Conservation (phyloP, 2,113 vertebrate species). For the Bothrops jararaca region DNA sequence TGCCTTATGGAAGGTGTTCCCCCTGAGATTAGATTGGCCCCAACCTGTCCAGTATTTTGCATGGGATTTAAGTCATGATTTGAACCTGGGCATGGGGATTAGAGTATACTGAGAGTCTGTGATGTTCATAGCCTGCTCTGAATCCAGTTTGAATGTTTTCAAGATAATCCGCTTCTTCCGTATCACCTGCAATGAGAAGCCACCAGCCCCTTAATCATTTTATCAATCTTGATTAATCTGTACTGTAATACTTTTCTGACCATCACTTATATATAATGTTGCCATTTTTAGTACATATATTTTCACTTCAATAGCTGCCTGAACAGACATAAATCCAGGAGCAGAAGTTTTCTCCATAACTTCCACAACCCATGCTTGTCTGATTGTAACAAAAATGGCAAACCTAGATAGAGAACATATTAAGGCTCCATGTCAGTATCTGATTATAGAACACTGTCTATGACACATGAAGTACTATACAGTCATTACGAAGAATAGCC, state of each 20-base stretch:
- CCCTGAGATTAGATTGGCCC: not conserved
- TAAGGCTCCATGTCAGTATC: not conserved
- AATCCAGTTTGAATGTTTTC: not conserved
- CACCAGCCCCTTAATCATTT: not conserved
- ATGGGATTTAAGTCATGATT: not conserved
- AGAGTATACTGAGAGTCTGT: not conserved
- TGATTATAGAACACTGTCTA: not conserved
- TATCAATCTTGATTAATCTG: not conserved
- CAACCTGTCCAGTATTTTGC: not conserved
- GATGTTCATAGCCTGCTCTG: not conserved
- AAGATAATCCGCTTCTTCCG: not conserved
- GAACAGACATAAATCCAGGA: not conserved
- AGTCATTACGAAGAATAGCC: not conserved
- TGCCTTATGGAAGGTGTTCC: not conserved
- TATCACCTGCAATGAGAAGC: not conserved
- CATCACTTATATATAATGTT: not conserved
- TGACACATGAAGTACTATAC: not conserved
- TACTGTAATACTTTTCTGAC: not conserved
- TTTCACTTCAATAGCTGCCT: not conserved
- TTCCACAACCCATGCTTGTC: not conserved
- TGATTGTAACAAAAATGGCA: not conserved
- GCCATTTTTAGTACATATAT: not conserved
- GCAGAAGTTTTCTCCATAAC: not conserved
- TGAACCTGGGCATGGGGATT: not conserved
- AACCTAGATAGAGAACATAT: not conserved